phyloP scores from a whole-genome alignment of 2,113 vertebrate species.

The Casuarius casuarius region DNA sequence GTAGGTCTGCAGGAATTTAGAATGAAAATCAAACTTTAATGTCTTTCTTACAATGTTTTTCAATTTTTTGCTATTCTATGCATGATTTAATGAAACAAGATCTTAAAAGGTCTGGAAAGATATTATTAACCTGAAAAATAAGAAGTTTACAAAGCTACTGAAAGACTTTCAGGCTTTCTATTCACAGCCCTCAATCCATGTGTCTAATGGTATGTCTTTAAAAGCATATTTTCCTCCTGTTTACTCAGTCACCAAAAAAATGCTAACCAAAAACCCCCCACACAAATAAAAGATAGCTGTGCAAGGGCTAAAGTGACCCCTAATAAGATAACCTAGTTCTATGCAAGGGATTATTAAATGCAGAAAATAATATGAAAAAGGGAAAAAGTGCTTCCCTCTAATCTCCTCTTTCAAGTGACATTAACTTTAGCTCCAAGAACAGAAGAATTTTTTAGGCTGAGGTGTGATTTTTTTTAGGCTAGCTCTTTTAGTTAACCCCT shows the following conservation, averaged over 20 bases:
- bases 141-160: slow-evolving; percentile 53
- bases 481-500: slow-evolving; percentile 14
- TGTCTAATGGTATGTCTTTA: neutral
- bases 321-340: slow-evolving; percentile 10
- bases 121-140: slow-evolving; percentile 51
- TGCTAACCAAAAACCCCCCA: neutral
- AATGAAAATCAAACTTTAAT: neutral
- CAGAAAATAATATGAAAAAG: slow-evolving; percentile 25
- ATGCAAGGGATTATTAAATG: neutral
- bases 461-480: slow-evolving; percentile 10
- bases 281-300: slow-evolving; percentile 22
- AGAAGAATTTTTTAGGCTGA: neutral
- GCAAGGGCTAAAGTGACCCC: neutral
- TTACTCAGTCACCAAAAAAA: neutral
- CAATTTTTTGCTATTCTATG: slow-evolving; percentile 2
- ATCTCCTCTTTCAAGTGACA: slow-evolving; percentile 49
- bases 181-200: slow-evolving; percentile 7
- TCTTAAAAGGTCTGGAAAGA: slow-evolving; percentile 31
- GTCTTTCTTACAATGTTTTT: neutral
- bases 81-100: slow-evolving; percentile 31
- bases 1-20: neutral
- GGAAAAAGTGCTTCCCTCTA: neutral
- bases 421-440: slow-evolving; percentile 22
- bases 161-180: slow-evolving; percentile 16
- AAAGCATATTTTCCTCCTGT: neutral